Percentiles rank a stretch among this genome's conserved stretches.
phyloP scores from a whole-genome alignment of 2,888 invertebrate species.

The Dione juno region DNA sequence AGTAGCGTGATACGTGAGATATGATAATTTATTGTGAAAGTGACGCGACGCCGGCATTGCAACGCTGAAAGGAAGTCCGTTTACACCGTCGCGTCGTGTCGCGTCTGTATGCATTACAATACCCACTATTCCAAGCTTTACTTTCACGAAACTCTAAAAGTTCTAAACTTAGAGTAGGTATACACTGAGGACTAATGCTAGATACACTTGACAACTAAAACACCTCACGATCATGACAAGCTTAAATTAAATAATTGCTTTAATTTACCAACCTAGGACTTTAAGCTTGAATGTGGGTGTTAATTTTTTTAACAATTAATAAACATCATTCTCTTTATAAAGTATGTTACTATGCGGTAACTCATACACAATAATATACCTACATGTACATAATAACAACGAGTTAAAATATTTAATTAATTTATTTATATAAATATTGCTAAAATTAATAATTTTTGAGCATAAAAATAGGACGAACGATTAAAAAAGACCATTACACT shows the following conservation, averaged over 20 bases:
- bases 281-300: neutral
- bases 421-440: too few relatives aligned
- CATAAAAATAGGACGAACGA: too few relatives aligned
- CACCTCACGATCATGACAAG: conserved; percentile 6
- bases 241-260: conserved; percentile 13
- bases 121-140: conserved; percentile 21
- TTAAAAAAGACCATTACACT: too few relatives aligned
- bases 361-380: neutral
- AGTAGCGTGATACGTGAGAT: conserved; percentile 27
- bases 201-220: conserved; percentile 12
- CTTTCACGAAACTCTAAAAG: conserved; percentile 27
- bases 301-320: neutral
- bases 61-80: conserved; percentile 29
- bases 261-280: neutral
- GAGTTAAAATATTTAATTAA: too few relatives aligned
- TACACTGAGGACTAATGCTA: conserved; percentile 2
- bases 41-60: conserved; percentile 25
- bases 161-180: conserved; percentile 14
- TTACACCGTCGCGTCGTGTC: conserved; percentile 23
- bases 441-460: too few relatives aligned
- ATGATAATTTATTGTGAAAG: conserved; percentile 36
- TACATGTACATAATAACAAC: too few relatives aligned
- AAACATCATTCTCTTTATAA: neutral
- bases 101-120: conserved; percentile 33
- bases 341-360: neutral